A percentile compares a stretch with the other conserved stretches of the same genome.
Evolutionary conservation across 1,140 invertebrate genomes (phyloP).

Genomic region (Colletes gigas): DNA sequence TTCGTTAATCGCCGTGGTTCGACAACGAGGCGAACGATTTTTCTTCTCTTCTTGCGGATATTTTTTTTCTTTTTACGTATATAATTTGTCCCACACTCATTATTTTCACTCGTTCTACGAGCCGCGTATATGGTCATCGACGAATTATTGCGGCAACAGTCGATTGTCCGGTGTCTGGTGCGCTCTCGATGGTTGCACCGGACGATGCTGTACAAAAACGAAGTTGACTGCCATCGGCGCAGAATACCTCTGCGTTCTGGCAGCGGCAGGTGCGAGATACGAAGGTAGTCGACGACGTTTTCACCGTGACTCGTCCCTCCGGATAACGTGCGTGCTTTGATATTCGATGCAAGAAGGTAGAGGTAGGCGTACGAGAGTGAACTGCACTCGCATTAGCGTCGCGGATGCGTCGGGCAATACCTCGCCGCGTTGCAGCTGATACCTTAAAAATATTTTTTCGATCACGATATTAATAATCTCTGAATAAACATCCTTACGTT

Average conservation of each 20-base stretch:
- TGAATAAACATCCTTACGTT: no score
- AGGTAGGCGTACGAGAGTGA: constrained; percentile 7
- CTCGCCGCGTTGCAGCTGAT: not conserved
- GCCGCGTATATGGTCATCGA: constrained; percentile 53
- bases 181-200: constrained; percentile 27
- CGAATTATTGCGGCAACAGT: constrained; percentile 59
- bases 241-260: constrained; percentile 57
- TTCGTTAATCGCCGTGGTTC: not conserved
- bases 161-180: constrained; percentile 26
- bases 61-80: constrained; percentile 34
- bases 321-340: constrained; percentile 52
- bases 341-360: constrained; percentile 47
- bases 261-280: constrained; percentile 69
- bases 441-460: no score
- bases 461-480: no score
- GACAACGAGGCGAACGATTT: constrained; percentile 2
- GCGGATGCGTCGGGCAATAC: not conserved
- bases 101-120: constrained; percentile 33
- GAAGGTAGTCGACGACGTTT: constrained; percentile 63
- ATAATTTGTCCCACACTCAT: constrained; percentile 59
- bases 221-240: constrained; percentile 40
- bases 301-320: constrained; percentile 61
- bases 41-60: constrained; percentile 41
- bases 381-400: not conserved
- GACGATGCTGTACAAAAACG: constrained; percentile 59